Evolutionary conservation across 37 sponge, comb jelly and placozoan genomes (phyloP).

Genomic region (Theonella swinhoei): DNA sequence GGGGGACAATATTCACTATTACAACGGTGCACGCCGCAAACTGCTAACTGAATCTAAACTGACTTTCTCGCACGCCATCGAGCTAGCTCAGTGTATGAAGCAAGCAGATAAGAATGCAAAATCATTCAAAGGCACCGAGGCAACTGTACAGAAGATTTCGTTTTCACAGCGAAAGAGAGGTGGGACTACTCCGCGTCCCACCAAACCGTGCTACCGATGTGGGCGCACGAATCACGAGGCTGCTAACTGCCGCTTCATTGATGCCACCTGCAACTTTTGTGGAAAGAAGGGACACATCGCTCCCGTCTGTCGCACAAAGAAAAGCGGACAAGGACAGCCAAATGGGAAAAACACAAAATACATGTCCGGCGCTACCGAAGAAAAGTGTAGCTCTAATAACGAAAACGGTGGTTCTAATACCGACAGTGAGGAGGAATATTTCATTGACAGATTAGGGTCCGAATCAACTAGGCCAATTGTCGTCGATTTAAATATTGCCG

Average conservation of each 20-base stretch:
- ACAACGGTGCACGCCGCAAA: no score
- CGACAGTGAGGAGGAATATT: no score
- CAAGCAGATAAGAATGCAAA: conserved; percentile 5
- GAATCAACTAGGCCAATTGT: not conserved
- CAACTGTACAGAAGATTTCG: not conserved
- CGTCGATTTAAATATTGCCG: not conserved
- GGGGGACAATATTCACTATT: no score
- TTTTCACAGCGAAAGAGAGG: not conserved
- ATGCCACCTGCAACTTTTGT: conserved; percentile 17
- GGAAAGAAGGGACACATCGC: conserved; percentile 10
- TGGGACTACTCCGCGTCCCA: not conserved
- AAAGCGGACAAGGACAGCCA: not conserved
- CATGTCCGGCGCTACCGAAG: not conserved
- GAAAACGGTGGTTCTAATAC: not conserved
- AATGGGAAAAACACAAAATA: not conserved
- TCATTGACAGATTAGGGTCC: not conserved
- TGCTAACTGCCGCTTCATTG: not conserved
- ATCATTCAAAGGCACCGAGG: not conserved
- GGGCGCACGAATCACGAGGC: not conserved
- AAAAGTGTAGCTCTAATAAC: no score
- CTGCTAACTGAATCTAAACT: not conserved
- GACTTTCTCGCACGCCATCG: conserved; percentile 1
- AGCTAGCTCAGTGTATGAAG: not conserved
- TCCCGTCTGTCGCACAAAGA: not conserved
- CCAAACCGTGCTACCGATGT: not conserved